phyloP scores from a whole-genome alignment of 1,140 invertebrate genomes.

The Manduca sexta region DNA sequence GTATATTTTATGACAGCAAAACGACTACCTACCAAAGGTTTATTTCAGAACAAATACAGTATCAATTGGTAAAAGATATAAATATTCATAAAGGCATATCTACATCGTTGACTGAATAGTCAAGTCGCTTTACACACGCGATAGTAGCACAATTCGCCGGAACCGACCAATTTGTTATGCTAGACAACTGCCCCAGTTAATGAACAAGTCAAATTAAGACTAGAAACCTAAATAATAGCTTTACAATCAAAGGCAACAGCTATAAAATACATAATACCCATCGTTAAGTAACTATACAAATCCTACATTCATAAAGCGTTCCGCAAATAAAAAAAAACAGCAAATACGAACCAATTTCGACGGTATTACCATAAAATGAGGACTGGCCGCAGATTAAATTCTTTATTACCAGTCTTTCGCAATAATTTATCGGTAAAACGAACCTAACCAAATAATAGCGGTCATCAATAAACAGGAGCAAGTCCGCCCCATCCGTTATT shows the following conservation, averaged over 20 bases:
- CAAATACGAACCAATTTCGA: constrained; percentile 1
- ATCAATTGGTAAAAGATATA: no score
- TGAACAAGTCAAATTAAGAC: no score
- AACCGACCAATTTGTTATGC: no score
- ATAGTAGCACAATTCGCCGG: no score
- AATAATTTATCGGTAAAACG: constrained; percentile 15
- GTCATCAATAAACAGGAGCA: constrained; percentile 14
- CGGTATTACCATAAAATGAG: constrained; percentile 9
- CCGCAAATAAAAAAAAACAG: neutral
- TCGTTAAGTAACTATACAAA: neutral
- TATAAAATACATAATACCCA: neutral
- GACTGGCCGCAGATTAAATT: constrained; percentile 16
- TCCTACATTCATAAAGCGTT: neutral
- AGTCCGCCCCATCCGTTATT: constrained; percentile 17
- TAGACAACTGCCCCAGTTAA: no score
- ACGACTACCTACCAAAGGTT: no score
- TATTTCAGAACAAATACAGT: no score
- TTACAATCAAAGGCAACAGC: neutral
- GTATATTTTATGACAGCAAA: no score
- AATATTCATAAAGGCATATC: no score
- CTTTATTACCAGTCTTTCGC: constrained; percentile 17
- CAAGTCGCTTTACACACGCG: no score
- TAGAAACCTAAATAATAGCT: no score
- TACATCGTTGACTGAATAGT: no score
- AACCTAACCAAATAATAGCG: constrained; percentile 25